Evolutionary conservation across 2,888 invertebrate species (phyloP), one percentile per base, ranked within the genome.

Genomic region (Subacronicta megacephala): DNA sequence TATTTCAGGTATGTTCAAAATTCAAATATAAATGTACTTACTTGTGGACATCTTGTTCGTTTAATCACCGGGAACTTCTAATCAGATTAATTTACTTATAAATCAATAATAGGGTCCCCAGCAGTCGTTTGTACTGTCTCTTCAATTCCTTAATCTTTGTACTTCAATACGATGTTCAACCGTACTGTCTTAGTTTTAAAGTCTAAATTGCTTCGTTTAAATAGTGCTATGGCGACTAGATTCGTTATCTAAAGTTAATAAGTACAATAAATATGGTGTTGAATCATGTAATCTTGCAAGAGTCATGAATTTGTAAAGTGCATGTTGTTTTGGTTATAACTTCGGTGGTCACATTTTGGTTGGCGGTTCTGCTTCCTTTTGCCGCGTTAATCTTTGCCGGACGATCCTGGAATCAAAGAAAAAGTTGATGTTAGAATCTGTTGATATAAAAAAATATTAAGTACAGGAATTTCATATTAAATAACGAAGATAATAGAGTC

Each of bases 151-250:
- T 77, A 62, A 45, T 85, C 79, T 92, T 93, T 93, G 92, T 92
- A 92, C 91, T 92, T 82, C 69, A 72, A 72, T 77, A 78, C 72
- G 75, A 72, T 72, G 45, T 66, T 75, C 57, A 66, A 75, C 59
- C 70, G 70, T 73, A 78, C 62, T 67, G 33, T 70, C 77, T 86
- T 84, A 85, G 60, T 75, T 72, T 82, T 84, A 81, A 78, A 83
- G 82, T 89, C 84, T 89, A 88, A 90, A 85, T 87, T 89, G 85
- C 86, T 90, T 88, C 87, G 83, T 87, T 89, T 88, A 90, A 90
- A 88, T 89, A 92, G 91, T 92, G 92, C 92, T 92, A 90, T 88
- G 83, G 88, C 88, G 93, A 94, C 93, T 94, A 94, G 93, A 94
- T 89, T 94, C 89, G 93, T 93, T 87, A 81, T 85, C 79, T 84